phyloP scores from a whole-genome alignment of 2,113 vertebrate genomes.

The Vireo altiloquus region DNA sequence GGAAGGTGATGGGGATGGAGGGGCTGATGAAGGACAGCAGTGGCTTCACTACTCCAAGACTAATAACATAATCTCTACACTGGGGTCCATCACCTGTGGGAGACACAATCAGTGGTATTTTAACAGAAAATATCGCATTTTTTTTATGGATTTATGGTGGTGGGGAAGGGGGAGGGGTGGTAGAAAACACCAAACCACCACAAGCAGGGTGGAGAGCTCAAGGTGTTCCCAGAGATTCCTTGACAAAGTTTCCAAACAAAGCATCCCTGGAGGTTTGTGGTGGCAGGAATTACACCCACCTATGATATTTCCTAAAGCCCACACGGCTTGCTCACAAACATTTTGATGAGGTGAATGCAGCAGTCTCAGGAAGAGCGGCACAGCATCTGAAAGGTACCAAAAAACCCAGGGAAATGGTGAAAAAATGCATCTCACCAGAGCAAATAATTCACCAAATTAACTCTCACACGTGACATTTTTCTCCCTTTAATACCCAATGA shows the following conservation, averaged over 20 bases:
- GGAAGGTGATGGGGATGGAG: slow-evolving; percentile 98
- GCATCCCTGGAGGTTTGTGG: not conserved
- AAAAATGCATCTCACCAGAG: not conserved
- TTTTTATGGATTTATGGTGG: not conserved
- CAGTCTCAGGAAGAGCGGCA: slow-evolving; percentile 93
- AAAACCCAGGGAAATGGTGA: not conserved
- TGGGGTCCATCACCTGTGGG: slow-evolving; percentile 93
- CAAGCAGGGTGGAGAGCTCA: rapidly evolving
- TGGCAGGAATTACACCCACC: slow-evolving; percentile 74
- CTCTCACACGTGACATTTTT: not conserved
- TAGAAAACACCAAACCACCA: not conserved
- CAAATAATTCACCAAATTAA: not conserved
- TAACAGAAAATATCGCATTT: not conserved
- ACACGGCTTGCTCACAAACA: slow-evolving; percentile 97
- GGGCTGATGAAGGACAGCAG: slow-evolving; percentile 98
- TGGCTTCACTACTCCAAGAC: slow-evolving; percentile 95
- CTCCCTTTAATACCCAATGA: not conserved
- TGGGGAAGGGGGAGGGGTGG: not conserved
- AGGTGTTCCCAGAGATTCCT: not conserved
- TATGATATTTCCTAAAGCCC: slow-evolving; percentile 98
- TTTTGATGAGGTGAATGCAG: slow-evolving; percentile 95
- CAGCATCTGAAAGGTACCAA: slow-evolving; percentile 82
- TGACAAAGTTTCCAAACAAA: not conserved
- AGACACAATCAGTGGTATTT: not conserved
- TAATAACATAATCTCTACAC: slow-evolving; percentile 98